Evolutionary conservation across 30 jellyfish, hydroid and myxozoan species (phyloP).

Genomic region (Aurelia sp.): DNA sequence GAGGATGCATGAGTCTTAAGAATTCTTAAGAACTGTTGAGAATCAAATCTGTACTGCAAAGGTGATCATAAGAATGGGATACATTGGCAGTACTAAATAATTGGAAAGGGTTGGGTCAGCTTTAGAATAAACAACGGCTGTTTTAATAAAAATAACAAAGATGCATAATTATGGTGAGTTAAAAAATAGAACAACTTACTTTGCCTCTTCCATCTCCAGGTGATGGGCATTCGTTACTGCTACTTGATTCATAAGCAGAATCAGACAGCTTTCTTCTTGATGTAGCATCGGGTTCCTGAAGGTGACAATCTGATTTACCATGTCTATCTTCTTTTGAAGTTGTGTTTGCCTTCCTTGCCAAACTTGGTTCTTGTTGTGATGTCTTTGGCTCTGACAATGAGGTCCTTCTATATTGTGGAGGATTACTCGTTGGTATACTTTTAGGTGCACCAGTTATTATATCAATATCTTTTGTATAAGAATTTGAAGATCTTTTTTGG

Average conservation of each 20-base stretch:
- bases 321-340: slow-evolving; percentile 6
- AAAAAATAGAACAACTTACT: slow-evolving; percentile 12
- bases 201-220: slow-evolving; percentile 38
- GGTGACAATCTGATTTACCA: not conserved
- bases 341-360: too few species aligned
- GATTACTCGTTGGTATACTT: not conserved
- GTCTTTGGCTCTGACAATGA: not conserved
- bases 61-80: too few species aligned
- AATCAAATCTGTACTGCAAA: too few species aligned
- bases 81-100: too few species aligned
- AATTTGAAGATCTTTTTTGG: not conserved
- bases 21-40: too few species aligned
- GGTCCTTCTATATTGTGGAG: not conserved
- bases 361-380: not conserved
- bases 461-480: not conserved
- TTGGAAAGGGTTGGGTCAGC: too few species aligned
- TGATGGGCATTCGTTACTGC: slow-evolving; percentile 55
- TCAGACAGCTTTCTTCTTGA: slow-evolving; percentile 44
- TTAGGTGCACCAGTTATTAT: not conserved
- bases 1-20: too few species aligned
- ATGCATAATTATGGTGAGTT: too few species aligned
- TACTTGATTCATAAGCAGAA: slow-evolving; percentile 56
- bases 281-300: not conserved
- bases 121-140: too few species aligned
- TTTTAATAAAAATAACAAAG: too few species aligned